Evolutionary conservation across 2,797 vertebrate genomes (phyloP), one percentile per base, ranked within the genome.

Genomic region (Hypotaenidia philippensis): DNA sequence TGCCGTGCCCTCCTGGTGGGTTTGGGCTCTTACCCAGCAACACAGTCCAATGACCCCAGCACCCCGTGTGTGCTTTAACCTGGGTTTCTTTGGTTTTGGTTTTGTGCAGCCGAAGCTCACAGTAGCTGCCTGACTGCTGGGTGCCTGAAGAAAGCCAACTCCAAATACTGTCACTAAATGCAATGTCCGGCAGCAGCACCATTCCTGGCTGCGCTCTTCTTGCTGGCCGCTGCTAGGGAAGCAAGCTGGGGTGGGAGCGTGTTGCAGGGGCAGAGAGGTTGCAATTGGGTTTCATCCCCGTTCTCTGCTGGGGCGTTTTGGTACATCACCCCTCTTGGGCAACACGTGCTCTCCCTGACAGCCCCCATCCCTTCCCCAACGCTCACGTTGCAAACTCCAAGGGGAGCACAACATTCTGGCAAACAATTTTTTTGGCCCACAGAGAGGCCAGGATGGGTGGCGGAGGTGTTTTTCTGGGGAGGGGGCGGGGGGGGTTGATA

Each of bases 361-460:
- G 9, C 4, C 8, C 3, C 10, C 21, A 44, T 44, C 11, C 26
- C 60, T 10, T 17, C 23, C 57, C 60, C 63, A 4, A 19, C 11
- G 47, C 57, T 63, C 63, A 31, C 4, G 3, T 0, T 6, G 52
- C 36, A 10, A 12, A 22, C 22, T 14, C 0, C 1, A 34, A 53
- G 26, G n/a, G 13, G 6, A 38, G 38, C 0, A 45, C 55, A 25
- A 3, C 53, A 11, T 0, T 45, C 70, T 8, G 47, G 21, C 52
- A 13, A 32, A 17, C 1, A 7, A 1, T 13, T 8, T 18, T 8
- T 60, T 23, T 11, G 50, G 49, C 23, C 53, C 1, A 59, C 56
- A 9, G 15, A 56, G 84, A 5, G 0, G 0, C 26, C 0, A 1
- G 6, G 0, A 27, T 0, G 66, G 38, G 31, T 1, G 5, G 68